Base-by-base conservation (phyloP, 2,113 vertebrate species). In the Eretmochelys imbricata region DNA sequence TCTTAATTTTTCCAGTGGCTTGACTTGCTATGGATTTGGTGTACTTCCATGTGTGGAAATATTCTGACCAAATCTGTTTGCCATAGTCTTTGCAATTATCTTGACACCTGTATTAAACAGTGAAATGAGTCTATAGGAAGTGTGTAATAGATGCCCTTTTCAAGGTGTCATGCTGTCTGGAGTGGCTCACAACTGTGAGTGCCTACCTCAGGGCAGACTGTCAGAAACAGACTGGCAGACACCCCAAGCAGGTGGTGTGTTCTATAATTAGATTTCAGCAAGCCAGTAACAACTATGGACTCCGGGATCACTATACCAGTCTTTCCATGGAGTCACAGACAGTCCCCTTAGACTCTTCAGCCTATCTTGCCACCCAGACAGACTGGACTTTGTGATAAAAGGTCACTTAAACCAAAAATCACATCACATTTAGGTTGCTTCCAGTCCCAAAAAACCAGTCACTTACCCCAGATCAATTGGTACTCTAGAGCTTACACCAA, bases 81-180 rank as follows among this genome's bases (percentile, higher is more conserved):
- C 76, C 22, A 87, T 94, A 69, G 62, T 14, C 8, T 65, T 29
- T 83, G 2, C 2, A 57, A 1, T 19, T 81, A 48, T 3, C n/a
- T 81, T 88, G 57, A 54, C 79, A 62, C 8, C 10, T 54, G 51
- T 29, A 86, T 69, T 17, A 69, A 69, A 16, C 29, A 69, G 35
- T 69, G 16, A 25, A 11, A 84, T n/a, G n/a, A 78, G 57, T 62
- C 7, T 16, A 5, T 78, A 29, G 2, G 2, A 17, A 1, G 0
- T 49, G 0, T 2, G 8, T 80, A 31, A 13, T 29, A n/a, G 2
- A 9, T 87, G 57, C 78, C 78, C 12, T 90, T 75, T 85, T 31
- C n/a, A n/a, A 75, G 48, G 8, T 27, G 62, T 69, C 35, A 35
- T 17, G 8, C 16, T n/a, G 17, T 69, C 62, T 69, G 35, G 59